phyloP scores from a whole-genome alignment of 2,888 invertebrate genomes.

The Lacanobia oleracea region DNA sequence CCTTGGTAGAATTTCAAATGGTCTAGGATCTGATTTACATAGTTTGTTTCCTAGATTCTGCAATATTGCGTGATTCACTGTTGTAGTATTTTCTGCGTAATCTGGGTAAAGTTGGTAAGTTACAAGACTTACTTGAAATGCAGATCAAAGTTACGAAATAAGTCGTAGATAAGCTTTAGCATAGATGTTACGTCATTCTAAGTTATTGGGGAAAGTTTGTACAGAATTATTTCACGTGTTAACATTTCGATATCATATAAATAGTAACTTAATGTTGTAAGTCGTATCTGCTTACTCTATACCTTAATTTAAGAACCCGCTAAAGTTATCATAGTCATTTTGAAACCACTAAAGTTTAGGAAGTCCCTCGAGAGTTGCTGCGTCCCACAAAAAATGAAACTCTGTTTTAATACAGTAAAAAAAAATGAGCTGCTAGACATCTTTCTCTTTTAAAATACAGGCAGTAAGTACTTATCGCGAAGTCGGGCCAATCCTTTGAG shows the following conservation, averaged over 20 bases:
- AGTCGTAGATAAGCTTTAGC: background rate
- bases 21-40: slow-evolving; percentile 16
- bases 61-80: slow-evolving; percentile 50
- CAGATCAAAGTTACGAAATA: slow-evolving; percentile 35
- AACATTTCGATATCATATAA: background rate
- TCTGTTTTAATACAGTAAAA: background rate
- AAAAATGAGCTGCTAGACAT: no score
- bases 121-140: slow-evolving; percentile 42
- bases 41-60: slow-evolving; percentile 43
- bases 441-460: slow-evolving; percentile 10
- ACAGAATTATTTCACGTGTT: background rate
- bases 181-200: slow-evolving; percentile 6
- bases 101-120: slow-evolving; percentile 36
- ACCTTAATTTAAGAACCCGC: no score
- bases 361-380: background rate
- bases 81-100: slow-evolving; percentile 41
- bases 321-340: background rate
- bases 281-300: no score
- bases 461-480: slow-evolving; percentile 23
- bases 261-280: background rate
- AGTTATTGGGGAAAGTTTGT: slow-evolving; percentile 4
- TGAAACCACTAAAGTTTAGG: background rate
- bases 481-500: slow-evolving; percentile 45
- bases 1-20: background rate
- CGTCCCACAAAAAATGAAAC: background rate